Conservation (phyloP, 2,797 vertebrate genomes). For the Phoeniculus purpureus region DNA sequence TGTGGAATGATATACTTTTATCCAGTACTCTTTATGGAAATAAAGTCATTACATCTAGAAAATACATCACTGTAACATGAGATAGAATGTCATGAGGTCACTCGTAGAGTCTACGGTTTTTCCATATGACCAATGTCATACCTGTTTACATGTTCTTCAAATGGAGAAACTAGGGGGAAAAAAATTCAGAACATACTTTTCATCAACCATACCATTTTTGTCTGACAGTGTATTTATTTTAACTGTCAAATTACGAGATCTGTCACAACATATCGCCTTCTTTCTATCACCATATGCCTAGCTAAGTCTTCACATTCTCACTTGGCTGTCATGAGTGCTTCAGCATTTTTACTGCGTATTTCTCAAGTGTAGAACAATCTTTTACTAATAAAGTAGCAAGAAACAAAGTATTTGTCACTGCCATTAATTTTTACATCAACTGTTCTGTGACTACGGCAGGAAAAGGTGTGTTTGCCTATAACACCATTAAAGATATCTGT, state of each 20-base stretch:
- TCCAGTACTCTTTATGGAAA: not conserved
- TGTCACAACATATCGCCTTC: constrained; percentile 52
- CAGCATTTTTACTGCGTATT: constrained; percentile 33
- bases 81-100: not conserved
- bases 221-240: constrained; percentile 54
- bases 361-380: not conserved
- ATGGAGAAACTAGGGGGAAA: not conserved
- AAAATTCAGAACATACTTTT: not conserved
- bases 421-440: not conserved
- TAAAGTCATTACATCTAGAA: not conserved
- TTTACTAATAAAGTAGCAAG: not conserved
- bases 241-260: constrained; percentile 34
- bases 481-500: not conserved
- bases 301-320: constrained; percentile 13
- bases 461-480: not conserved
- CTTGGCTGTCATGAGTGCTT: constrained; percentile 33
- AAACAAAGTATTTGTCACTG: not conserved
- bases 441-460: not conserved
- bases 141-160: not conserved
- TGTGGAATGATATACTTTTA: not conserved
- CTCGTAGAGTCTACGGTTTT: not conserved
- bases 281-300: constrained; percentile 11
- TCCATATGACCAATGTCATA: not conserved
- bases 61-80: not conserved
- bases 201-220: not conserved